These are phyloP conservation scores for Neelides folsomi DNA, from an alignment of 2,888 invertebrate genomes.

Conservation along the genomic window DNA sequence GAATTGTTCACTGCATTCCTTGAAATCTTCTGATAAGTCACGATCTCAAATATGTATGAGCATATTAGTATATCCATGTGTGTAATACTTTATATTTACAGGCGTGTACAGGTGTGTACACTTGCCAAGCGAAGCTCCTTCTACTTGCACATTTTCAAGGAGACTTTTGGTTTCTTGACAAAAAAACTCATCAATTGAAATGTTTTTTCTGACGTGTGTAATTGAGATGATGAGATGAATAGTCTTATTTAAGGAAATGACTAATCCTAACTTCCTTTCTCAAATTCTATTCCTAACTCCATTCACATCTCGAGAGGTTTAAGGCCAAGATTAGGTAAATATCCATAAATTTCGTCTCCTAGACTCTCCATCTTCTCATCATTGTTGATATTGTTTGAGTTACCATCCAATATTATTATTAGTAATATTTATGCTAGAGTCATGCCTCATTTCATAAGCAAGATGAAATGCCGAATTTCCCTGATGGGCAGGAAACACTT, in stretches of 20 bases:
- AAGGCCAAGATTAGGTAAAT: no score
- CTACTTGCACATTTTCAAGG: conserved; percentile 10
- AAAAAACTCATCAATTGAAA: no score
- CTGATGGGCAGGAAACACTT: no score
- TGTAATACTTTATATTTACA: not conserved
- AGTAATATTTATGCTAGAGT: no score
- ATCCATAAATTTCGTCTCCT: no score
- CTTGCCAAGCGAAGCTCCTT: not conserved
- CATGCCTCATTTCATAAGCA: no score
- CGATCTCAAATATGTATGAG: conserved; percentile 5
- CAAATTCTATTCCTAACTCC: not conserved
- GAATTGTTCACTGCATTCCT: conserved; percentile 3
- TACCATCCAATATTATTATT: no score
- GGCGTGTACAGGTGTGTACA: not conserved
- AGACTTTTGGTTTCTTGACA: conserved; percentile 1
- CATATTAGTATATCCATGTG: not conserved
- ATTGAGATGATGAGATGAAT: not conserved
- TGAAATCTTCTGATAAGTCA: conserved; percentile 10
- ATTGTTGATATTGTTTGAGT: no score
- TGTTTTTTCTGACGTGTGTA: no score
- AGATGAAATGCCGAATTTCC: no score
- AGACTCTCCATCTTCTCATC: no score
- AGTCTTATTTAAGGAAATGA: conserved; percentile 7
- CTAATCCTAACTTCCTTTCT: conserved; percentile 10
- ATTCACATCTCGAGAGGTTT: no score